Evolutionary conservation across 2,888 invertebrate species (phyloP).

Genomic region (Cartodere bifasciata): DNA sequence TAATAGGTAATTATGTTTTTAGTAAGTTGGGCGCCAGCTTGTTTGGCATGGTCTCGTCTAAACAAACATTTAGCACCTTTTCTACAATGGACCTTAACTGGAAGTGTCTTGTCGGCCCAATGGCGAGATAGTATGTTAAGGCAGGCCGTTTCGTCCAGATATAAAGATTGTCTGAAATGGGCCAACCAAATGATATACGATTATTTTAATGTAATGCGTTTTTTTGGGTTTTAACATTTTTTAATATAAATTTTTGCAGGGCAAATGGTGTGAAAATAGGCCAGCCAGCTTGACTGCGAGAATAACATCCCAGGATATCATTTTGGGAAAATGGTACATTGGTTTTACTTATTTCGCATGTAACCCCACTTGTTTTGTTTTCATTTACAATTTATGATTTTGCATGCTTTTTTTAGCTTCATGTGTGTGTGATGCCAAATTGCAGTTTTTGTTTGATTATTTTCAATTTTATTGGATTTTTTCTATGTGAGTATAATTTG

Average conservation of each 20-base stretch:
- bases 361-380: conserved; percentile 1
- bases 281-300: conserved; percentile 45
- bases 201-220: conserved; percentile 44
- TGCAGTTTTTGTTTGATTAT: too few species aligned
- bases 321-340: conserved; percentile 34
- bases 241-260: background rate
- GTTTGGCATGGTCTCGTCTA: conserved; percentile 53
- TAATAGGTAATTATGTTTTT: conserved; percentile 11
- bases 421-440: background rate
- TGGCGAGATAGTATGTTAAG: conserved; percentile 52
- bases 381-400: background rate
- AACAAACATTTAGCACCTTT: conserved; percentile 53
- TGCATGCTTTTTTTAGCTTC: background rate
- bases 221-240: conserved; percentile 1
- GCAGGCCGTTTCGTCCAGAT: conserved; percentile 49
- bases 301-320: conserved; percentile 43
- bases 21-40: conserved; percentile 61
- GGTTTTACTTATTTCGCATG: conserved; percentile 11
- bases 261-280: conserved; percentile 44
- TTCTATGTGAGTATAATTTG: too few species aligned
- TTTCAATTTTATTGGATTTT: too few species aligned
- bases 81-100: conserved; percentile 46
- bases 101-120: conserved; percentile 45
- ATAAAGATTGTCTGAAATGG: conserved; percentile 40
- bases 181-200: conserved; percentile 41